Evolutionary conservation across 2,888 invertebrate species (phyloP).

Genomic region (Sesia apiformis): DNA sequence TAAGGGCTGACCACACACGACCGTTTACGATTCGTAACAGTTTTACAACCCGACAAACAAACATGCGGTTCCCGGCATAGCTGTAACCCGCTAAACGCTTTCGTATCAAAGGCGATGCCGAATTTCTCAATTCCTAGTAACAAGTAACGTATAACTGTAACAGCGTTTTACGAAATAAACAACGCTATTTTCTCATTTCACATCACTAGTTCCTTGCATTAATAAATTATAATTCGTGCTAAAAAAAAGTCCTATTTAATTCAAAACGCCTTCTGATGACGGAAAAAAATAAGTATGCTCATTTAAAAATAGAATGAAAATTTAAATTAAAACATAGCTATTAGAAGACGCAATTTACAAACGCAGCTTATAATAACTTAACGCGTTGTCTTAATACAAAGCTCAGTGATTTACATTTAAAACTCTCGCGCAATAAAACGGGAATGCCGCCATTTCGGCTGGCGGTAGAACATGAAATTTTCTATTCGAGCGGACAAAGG

Average conservation of each 20-base stretch:
- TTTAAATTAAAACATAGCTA: background rate
- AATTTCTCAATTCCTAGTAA: constrained; percentile 41
- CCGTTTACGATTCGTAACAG: constrained; percentile 67
- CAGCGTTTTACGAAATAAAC: background rate
- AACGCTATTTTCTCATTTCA: too few relatives aligned
- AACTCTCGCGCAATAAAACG: constrained; percentile 53
- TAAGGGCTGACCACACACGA: constrained; percentile 74
- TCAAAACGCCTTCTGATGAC: too few relatives aligned
- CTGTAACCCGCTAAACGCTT: constrained; percentile 43
- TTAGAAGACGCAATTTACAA: background rate
- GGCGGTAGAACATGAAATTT: constrained; percentile 62
- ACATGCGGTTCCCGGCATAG: constrained; percentile 65
- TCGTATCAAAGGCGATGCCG: constrained; percentile 60
- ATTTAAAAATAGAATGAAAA: background rate
- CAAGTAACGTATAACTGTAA: background rate
- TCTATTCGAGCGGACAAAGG: constrained; percentile 68
- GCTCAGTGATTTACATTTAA: constrained; percentile 60
- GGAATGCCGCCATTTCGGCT: constrained; percentile 47
- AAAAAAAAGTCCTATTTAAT: too few relatives aligned
- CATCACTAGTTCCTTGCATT: too few relatives aligned
- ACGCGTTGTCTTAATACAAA: constrained; percentile 44
- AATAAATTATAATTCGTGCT: too few relatives aligned
- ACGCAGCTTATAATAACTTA: constrained; percentile 5
- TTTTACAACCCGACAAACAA: constrained; percentile 70
- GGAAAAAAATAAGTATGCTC: too few relatives aligned